A percentile compares a stretch with the other conserved stretches of the same genome.
phyloP scores from a whole-genome alignment of 64 coral and sea anemone genomes.

The Montipora capricornis region DNA sequence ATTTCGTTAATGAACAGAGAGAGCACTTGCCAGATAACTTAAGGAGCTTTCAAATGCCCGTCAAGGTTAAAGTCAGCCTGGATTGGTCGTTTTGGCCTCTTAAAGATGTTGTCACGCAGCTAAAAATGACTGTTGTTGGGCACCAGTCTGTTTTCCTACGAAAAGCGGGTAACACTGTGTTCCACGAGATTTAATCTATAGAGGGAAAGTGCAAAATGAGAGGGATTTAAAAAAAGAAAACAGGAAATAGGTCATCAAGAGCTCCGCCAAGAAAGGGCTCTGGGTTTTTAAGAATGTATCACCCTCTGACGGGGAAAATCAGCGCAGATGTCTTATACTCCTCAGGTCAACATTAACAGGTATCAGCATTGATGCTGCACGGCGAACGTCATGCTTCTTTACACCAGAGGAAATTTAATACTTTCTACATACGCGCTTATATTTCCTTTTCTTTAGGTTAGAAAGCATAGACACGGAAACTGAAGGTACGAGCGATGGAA shows the following conservation, averaged over 20 bases:
- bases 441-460: not conserved
- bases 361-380: not conserved
- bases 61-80: not conserved
- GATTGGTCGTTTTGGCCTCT: not conserved
- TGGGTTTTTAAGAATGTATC: slow-evolving; percentile 6
- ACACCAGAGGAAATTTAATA: not conserved
- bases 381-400: not conserved
- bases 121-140: slow-evolving; percentile 29
- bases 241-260: not conserved
- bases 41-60: too few species aligned
- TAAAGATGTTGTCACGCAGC: slow-evolving; percentile 31
- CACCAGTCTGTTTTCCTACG: slow-evolving; percentile 25
- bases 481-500: slow-evolving; percentile 34
- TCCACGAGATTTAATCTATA: not conserved
- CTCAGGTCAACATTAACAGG: slow-evolving; percentile 33
- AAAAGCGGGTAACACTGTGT: not conserved
- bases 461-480: slow-evolving; percentile 21
- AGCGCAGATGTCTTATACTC: slow-evolving; percentile 33
- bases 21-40: too few species aligned
- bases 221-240: not conserved
- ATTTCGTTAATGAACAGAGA: too few species aligned
- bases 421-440: not conserved
- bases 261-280: not conserved
- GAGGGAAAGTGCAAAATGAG: not conserved
- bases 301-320: not conserved